Evolutionary conservation across 2,113 vertebrate species (phyloP).

Genomic region (Hypanus sabinus): DNA sequence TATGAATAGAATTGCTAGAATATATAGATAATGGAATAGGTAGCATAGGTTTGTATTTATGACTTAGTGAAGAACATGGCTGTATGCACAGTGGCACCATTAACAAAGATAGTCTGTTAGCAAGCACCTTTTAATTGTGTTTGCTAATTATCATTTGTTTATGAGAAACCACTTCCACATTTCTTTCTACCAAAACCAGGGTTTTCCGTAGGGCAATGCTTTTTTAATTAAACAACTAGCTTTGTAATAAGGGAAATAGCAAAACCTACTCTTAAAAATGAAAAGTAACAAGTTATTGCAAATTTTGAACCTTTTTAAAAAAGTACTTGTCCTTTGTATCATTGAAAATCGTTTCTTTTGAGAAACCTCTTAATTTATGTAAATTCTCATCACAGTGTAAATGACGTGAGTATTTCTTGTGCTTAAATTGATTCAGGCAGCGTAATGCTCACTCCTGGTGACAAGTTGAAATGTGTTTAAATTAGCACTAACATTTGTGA

Average conservation of each 20-base stretch:
- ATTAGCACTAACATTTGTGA: constrained; percentile 1
- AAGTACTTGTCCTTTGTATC: not conserved
- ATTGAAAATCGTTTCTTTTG: not conserved
- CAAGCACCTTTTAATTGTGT: not conserved
- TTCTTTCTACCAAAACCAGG: not conserved
- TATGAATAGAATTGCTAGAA: not conserved
- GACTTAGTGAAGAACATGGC: not conserved
- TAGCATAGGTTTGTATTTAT: not conserved
- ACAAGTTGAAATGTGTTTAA: not conserved
- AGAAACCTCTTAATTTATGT: not conserved
- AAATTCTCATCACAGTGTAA: constrained; percentile 17
- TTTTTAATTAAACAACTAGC: not conserved
- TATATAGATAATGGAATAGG: not conserved
- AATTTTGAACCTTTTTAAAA: not conserved
- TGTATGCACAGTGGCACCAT: no score
- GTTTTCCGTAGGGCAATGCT: not conserved
- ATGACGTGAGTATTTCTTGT: not conserved
- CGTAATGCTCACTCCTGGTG: not conserved
- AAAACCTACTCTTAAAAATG: not conserved
- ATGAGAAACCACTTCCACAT: not conserved
- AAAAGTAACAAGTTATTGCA: not conserved
- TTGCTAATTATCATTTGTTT: constrained; percentile 8
- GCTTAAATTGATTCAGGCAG: not conserved
- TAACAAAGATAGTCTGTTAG: not conserved
- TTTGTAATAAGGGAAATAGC: not conserved